Evolutionary conservation across 2,797 vertebrate genomes (phyloP).

Genomic region (Scarus forsteni): DNA sequence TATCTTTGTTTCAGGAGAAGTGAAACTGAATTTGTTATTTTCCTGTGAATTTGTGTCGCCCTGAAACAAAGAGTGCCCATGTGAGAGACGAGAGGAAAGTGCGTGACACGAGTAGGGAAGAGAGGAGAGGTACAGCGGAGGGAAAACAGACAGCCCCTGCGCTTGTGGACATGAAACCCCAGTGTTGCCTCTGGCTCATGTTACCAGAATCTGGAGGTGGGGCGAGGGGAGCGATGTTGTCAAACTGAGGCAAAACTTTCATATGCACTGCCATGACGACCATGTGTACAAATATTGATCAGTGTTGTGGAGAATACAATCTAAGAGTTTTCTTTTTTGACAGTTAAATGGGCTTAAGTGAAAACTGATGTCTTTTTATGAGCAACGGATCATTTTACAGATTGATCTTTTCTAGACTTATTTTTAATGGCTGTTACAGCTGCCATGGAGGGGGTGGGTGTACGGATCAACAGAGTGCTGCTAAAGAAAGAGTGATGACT

Average conservation of each 20-base stretch:
- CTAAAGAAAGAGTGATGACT: too few relatives aligned
- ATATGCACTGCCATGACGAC: constrained; percentile 47
- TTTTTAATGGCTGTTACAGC: too few relatives aligned
- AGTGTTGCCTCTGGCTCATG: constrained; percentile 80
- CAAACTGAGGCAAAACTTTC: constrained; percentile 62
- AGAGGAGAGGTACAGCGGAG: constrained; percentile 72
- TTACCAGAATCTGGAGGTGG: constrained; percentile 86
- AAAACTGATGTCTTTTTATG: too few relatives aligned
- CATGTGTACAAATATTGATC: constrained; percentile 32
- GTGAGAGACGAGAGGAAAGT: constrained; percentile 55
- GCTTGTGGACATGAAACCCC: constrained; percentile 79
- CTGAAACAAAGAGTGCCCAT: constrained; percentile 42
- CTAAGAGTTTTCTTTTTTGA: too few relatives aligned
- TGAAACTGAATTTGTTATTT: constrained; percentile 33
- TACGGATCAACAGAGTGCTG: too few relatives aligned
- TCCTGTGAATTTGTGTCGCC: constrained; percentile 42
- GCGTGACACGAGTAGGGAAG: constrained; percentile 56
- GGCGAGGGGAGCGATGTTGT: constrained; percentile 66
- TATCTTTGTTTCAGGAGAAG: constrained; percentile 21
- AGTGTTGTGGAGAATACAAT: constrained; percentile 1
- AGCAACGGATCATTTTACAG: not conserved
- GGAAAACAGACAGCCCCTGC: constrained; percentile 87
- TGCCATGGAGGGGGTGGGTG: too few relatives aligned
- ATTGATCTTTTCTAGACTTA: too few relatives aligned
- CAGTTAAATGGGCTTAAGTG: too few relatives aligned